These are phyloP conservation scores for Saguinus imperator DNA, from an alignment of 2,113 vertebrate species.

Conservation along the genomic window DNA sequence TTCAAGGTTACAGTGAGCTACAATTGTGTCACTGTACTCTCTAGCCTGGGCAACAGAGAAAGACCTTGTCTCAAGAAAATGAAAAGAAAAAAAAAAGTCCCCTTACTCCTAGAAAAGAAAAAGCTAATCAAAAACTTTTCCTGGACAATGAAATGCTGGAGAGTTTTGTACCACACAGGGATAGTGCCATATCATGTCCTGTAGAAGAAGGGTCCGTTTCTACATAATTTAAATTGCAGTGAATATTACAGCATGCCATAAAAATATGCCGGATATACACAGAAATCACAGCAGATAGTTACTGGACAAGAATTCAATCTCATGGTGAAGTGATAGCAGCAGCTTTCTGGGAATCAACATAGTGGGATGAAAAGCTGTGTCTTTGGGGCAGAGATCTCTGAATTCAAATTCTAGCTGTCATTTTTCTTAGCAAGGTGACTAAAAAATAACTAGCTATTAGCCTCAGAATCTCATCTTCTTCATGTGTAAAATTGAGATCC, in stretches of 20 bases:
- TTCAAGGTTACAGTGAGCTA: too few species aligned
- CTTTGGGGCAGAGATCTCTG: neutral
- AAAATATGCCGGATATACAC: neutral
- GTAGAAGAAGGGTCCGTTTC: neutral
- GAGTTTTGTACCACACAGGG: neutral
- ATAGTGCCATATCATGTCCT: neutral
- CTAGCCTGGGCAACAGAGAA: too few species aligned
- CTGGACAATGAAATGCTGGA: neutral
- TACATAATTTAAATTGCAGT: neutral
- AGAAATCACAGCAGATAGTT: neutral
- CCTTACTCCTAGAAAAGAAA: neutral
- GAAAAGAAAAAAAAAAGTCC: neutral
- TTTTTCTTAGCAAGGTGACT: neutral
- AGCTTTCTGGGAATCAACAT: neutral
- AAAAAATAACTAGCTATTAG: slow-evolving; percentile 21
- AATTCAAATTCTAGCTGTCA: neutral
- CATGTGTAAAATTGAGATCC: neutral
- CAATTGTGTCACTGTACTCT: too few species aligned
- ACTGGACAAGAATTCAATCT: neutral
- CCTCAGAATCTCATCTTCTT: neutral
- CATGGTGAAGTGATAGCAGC: neutral
- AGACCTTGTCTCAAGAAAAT: neutral
- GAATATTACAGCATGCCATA: neutral
- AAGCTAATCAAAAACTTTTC: neutral
- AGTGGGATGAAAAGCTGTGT: neutral